These are phyloP conservation scores for Seira musarum DNA, from an alignment of 2,888 invertebrate genomes.

Conservation along the genomic window DNA sequence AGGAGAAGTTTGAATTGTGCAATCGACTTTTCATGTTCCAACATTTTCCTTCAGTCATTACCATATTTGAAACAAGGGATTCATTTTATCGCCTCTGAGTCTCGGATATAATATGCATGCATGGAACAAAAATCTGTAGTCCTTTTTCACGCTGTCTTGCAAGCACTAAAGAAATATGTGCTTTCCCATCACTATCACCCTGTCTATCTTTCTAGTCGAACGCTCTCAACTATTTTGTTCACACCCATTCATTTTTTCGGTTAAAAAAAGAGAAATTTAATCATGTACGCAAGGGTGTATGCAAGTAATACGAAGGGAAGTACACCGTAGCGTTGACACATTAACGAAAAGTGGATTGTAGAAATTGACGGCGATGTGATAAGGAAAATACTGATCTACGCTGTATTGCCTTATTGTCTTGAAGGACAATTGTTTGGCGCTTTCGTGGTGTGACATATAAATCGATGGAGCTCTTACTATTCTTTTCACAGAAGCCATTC, in stretches of 20 bases:
- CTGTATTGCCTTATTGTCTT: background rate
- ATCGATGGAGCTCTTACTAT: too few species aligned
- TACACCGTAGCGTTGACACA: background rate
- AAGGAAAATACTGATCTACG: background rate
- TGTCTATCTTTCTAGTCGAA: too few species aligned
- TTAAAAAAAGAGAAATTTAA: background rate
- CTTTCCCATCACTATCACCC: too few species aligned
- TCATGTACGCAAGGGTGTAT: too few species aligned
- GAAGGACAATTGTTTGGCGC: too few species aligned
- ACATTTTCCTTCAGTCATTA: slow-evolving; percentile 60
- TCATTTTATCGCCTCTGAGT: slow-evolving; percentile 61
- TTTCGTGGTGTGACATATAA: too few species aligned
- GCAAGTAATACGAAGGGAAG: background rate
- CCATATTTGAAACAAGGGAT: slow-evolving; percentile 60
- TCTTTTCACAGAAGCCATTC: too few species aligned
- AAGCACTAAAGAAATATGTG: too few species aligned
- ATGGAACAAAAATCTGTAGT: slow-evolving; percentile 50
- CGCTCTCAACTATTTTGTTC: slow-evolving; percentile 53
- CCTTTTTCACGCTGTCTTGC: background rate
- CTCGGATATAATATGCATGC: slow-evolving; percentile 53
- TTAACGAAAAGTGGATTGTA: slow-evolving; percentile 7
- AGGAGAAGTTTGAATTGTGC: slow-evolving; percentile 58
- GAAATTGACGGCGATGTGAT: background rate
- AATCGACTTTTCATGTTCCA: slow-evolving; percentile 61
- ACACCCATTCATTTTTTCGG: slow-evolving; percentile 53